Conservation (phyloP, 2,888 invertebrate genomes). For the Chymomyza fuscimana region DNA sequence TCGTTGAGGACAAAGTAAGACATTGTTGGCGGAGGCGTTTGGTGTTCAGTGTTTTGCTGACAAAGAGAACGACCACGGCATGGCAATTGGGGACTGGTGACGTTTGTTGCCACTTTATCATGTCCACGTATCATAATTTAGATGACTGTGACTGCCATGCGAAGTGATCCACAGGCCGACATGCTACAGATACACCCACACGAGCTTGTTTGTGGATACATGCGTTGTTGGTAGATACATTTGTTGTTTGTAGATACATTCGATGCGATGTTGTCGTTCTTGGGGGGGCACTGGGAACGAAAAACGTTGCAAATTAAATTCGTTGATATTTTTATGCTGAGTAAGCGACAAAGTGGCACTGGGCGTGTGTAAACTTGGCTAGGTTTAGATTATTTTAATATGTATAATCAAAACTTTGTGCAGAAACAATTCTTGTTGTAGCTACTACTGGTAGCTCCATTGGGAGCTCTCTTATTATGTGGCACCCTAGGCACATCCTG, state of each 20-base stretch:
- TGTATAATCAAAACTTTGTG: neutral
- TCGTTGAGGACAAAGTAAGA: neutral
- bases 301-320: slow-evolving; percentile 57
- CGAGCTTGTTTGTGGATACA: slow-evolving; percentile 11
- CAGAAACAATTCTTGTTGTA: neutral
- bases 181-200: slow-evolving; percentile 52
- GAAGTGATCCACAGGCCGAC: slow-evolving; percentile 20
- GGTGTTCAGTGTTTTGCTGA: slow-evolving; percentile 11
- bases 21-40: slow-evolving; percentile 39
- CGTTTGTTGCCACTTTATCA: slow-evolving; percentile 73
- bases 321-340: slow-evolving; percentile 67
- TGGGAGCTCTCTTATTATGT: neutral
- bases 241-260: neutral
- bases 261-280: neutral
- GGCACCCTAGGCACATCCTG: slow-evolving; percentile 48
- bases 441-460: neutral
- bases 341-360: slow-evolving; percentile 47
- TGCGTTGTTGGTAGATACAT: neutral
- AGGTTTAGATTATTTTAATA: slow-evolving; percentile 43
- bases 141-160: slow-evolving; percentile 43
- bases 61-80: slow-evolving; percentile 25
- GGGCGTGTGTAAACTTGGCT: slow-evolving; percentile 55
- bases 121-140: slow-evolving; percentile 69
- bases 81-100: slow-evolving; percentile 51
- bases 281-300: neutral